Evolutionary conservation across 1,140 invertebrate genomes (phyloP), one percentile per base, ranked within the genome.

Genomic region (Pissodes strobi): DNA sequence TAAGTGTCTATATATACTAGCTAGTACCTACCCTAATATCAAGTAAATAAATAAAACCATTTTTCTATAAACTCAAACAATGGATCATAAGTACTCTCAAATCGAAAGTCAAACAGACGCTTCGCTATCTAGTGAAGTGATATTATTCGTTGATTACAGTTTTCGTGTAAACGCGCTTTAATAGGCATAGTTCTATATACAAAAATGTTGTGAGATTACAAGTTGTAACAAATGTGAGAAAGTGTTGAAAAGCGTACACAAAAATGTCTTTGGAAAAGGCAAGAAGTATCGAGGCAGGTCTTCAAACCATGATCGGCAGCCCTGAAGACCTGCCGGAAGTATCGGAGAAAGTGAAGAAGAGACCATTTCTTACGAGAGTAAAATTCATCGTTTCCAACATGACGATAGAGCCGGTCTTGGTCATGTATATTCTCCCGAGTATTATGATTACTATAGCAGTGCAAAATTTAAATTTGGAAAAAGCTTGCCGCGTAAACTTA

Each of bases 401-500:
- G 30, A 82, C 82, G 0, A 80, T 85, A 10, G 84, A 84, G 63
- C 84, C 84, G 1, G 75, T 84, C 12, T 66, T 85, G 10, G 75
- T 82, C 2, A 82, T 81, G 37, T 80, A 83, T 13, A 73, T 84
- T 1, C 77, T 84, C 57, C 79, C 83, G 2, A 80, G 80, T 25
- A 81, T 82, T 53, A 73, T 85, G 41, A 73, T 80, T 10, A 79
- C 73, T 67, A 61, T 85, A 18, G 82, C 82, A 0, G 79, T 80
- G 19, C 82, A 84, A 71, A 84, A 86, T 77, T 71, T 87, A 13
- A 83, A 83, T 71, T 76, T 86, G 57, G 84, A 86, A 65, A 86
- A 86, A 75, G 80, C 87, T 0, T 89, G 87, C 68, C 79, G 84
- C 30, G 84, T 88, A 0, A 87, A 88, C 74, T 79, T 85, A 1